A percentile compares a stretch with the other conserved stretches of the same genome.
Evolutionary conservation across 1,140 invertebrate species (phyloP).

Genomic region (Ips typographus): DNA sequence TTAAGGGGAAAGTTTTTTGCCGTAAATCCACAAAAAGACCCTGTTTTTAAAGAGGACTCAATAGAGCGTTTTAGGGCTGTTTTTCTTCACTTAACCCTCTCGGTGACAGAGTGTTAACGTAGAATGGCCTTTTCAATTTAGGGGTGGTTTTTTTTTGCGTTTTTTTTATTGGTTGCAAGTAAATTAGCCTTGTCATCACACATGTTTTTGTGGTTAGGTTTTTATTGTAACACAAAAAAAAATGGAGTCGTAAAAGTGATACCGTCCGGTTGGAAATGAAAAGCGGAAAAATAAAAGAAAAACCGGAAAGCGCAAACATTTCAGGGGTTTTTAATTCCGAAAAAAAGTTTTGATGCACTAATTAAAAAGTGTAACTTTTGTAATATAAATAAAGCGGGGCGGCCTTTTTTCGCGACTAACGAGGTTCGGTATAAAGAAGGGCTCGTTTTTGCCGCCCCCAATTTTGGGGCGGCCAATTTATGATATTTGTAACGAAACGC

Average conservation of each 20-base stretch:
- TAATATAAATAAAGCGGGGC: conserved; percentile 32
- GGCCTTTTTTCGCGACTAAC: not conserved
- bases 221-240: not conserved
- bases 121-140: conserved; percentile 7
- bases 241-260: not conserved
- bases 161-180: conserved; percentile 16
- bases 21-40: not conserved
- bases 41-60: not conserved
- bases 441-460: too few species aligned
- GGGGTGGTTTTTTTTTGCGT: conserved; percentile 12
- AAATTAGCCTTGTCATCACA: conserved; percentile 24
- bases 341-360: conserved; percentile 33
- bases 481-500: not conserved
- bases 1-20: too few species aligned
- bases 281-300: conserved; percentile 11
- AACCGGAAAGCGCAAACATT: conserved; percentile 13
- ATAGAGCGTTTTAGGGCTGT: conserved; percentile 7
- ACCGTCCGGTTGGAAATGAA: not conserved
- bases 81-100: conserved; percentile 22
- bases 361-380: conserved; percentile 34
- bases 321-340: conserved; percentile 22
- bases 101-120: conserved; percentile 2
- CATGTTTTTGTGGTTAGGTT: conserved; percentile 7
- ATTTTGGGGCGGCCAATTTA: too few species aligned
- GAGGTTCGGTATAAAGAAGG: not conserved